These are phyloP conservation scores for Yponomeuta evonymella DNA, from an alignment of 2,888 invertebrate genomes.

Conservation along the genomic window DNA sequence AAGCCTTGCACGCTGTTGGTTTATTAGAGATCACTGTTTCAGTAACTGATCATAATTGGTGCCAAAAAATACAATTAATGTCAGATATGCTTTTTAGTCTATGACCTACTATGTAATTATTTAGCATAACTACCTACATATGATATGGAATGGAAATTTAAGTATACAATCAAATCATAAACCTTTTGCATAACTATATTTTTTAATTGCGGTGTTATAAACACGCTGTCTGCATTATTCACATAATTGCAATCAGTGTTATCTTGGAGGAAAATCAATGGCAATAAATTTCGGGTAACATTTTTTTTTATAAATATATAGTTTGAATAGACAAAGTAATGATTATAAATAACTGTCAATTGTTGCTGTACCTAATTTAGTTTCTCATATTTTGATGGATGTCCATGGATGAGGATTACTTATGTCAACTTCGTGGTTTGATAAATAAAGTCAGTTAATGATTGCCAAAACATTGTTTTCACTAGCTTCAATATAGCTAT, in stretches of 20 bases:
- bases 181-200: background rate
- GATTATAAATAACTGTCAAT: slow-evolving; percentile 26
- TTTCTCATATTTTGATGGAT: slow-evolving; percentile 20
- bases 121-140: background rate
- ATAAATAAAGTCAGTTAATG: slow-evolving; percentile 69
- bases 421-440: slow-evolving; percentile 70
- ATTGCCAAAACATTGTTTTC: slow-evolving; percentile 31
- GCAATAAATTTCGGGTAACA: background rate
- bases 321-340: slow-evolving; percentile 21
- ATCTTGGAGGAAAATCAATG: background rate
- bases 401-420: slow-evolving; percentile 69
- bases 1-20: background rate
- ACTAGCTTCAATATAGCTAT: slow-evolving; percentile 1
- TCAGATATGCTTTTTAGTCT: background rate
- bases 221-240: background rate
- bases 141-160: background rate
- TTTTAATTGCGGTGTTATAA: background rate
- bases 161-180: background rate
- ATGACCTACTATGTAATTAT: background rate
- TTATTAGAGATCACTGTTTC: slow-evolving; percentile 5
- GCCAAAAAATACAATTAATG: background rate
- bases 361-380: slow-evolving; percentile 19
- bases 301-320: background rate
- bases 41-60: slow-evolving; percentile 2
- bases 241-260: background rate